phyloP scores from a whole-genome alignment of 1,140 invertebrate genomes.

The Geopemphigus sp. region DNA sequence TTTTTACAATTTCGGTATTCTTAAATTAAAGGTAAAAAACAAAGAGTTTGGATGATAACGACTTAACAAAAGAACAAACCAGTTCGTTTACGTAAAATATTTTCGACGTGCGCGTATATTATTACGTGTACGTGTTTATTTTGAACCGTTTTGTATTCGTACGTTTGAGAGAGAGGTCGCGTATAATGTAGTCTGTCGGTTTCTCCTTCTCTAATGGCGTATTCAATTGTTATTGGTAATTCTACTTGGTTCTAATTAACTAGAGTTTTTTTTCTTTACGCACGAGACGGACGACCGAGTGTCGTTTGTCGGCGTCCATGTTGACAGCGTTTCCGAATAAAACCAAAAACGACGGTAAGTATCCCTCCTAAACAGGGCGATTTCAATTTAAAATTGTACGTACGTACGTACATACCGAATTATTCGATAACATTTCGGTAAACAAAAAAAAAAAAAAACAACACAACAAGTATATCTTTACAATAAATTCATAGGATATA shows the following conservation, averaged over 20 bases:
- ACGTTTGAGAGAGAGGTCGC: not conserved
- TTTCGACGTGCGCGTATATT: not conserved
- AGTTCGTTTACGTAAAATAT: not conserved
- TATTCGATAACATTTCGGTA: not conserved
- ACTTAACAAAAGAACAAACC: not conserved
- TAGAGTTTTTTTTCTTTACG: conserved; percentile 4
- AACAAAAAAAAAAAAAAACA: too few relatives aligned
- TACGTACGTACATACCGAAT: not conserved
- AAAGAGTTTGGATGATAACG: conserved; percentile 2
- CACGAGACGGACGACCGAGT: not conserved
- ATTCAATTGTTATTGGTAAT: not conserved
- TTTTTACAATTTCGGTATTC: not conserved
- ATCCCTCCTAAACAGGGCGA: not conserved
- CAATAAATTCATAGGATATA: not conserved
- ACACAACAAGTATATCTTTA: not conserved
- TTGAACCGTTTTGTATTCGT: not conserved
- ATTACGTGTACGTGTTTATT: conserved; percentile 2
- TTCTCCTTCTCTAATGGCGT: not conserved
- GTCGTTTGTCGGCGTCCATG: not conserved
- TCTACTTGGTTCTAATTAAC: not conserved
- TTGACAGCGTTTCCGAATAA: not conserved
- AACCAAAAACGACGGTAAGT: not conserved
- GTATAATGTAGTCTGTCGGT: not conserved
- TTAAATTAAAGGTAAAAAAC: not conserved
- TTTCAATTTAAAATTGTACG: not conserved